Base-by-base conservation (phyloP, 2,113 vertebrate genomes). In the Prolemur simus region DNA sequence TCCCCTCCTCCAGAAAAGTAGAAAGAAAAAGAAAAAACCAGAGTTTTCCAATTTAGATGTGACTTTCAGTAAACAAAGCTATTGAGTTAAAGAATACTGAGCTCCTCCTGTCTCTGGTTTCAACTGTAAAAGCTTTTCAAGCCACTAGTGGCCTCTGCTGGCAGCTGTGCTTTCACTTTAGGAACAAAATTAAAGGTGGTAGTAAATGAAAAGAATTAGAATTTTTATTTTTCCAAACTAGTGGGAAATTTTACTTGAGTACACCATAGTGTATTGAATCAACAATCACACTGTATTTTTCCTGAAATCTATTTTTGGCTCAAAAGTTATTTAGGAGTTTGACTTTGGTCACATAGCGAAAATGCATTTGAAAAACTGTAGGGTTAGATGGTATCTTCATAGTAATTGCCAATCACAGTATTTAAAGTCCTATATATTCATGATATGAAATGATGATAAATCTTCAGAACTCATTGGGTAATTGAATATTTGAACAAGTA, bases 211-310 rank as follows among this genome's bases (percentile, higher is more conserved):
- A 84, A 58, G 32, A 73, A 45, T 29, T 71, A 60, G 37, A 29
- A 10, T 23, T 81, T 88, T 81, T 89, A 13, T 0, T 0, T 15
- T 52, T 54, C 17, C 29, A 68, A 90, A 90, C 15, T 52, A 56
- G 4, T 49, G 39, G 52, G 23, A 77, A 85, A 69, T n/a, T 97
- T 83, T 58, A 68, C 37, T 84, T 91, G n/a, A 85, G 5, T 68
- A 29, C 7, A 45, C 60, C 88, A n/a, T 6, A 49, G 34, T 81
- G 14, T 20, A 87, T 8, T 87, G 39, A 82, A 76, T 23, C 10
- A 77, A 47, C 37, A 94, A 71, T 1, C 81, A 9, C 11, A 86
- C 3, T 86, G 3, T 20, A 71, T 58, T 87, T 87, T 92, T 92
- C 8, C n/a, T 86, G 56, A 25, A 64, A 83, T 89, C 2, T 37